phyloP scores from a whole-genome alignment of 2,797 vertebrate species.

The Myoxocephalus aenaeus region DNA sequence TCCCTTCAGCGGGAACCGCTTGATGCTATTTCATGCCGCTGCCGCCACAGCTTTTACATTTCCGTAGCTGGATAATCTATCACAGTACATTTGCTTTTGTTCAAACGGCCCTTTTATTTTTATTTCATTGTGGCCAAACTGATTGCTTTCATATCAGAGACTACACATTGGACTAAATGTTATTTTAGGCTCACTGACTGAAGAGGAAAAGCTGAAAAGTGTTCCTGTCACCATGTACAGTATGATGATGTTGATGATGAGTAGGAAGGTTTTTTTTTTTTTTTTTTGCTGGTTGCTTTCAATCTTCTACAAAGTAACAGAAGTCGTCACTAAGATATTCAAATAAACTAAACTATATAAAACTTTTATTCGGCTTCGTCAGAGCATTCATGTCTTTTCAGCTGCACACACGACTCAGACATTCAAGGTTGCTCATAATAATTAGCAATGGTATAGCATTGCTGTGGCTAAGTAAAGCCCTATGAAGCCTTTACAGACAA shows the following conservation, averaged over 20 bases:
- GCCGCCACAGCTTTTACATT: constrained; percentile 32
- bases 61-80: constrained; percentile 44
- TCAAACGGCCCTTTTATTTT: constrained; percentile 16
- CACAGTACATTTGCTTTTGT: constrained; percentile 34
- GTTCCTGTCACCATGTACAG: constrained; percentile 20
- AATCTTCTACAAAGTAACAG: background rate
- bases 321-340: background rate
- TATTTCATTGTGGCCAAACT: constrained; percentile 38
- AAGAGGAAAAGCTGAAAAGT: constrained; percentile 10
- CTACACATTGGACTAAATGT: constrained; percentile 26
- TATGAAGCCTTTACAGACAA: background rate
- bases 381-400: background rate
- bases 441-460: background rate
- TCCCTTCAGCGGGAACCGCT: constrained; percentile 43
- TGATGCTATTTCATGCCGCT: constrained; percentile 49
- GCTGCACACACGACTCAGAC: background rate
- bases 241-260: background rate
- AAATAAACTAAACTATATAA: background rate
- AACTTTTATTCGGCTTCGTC: background rate
- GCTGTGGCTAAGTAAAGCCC: background rate
- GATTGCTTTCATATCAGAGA: constrained; percentile 45
- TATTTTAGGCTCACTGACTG: constrained; percentile 26
- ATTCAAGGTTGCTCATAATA: background rate
- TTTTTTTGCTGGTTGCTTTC: background rate
- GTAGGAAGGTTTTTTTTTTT: background rate